These are phyloP conservation scores for Turritopsis rubra DNA, from an alignment of 30 jellyfish, hydroid and myxozoan species.

Conservation along the genomic window DNA sequence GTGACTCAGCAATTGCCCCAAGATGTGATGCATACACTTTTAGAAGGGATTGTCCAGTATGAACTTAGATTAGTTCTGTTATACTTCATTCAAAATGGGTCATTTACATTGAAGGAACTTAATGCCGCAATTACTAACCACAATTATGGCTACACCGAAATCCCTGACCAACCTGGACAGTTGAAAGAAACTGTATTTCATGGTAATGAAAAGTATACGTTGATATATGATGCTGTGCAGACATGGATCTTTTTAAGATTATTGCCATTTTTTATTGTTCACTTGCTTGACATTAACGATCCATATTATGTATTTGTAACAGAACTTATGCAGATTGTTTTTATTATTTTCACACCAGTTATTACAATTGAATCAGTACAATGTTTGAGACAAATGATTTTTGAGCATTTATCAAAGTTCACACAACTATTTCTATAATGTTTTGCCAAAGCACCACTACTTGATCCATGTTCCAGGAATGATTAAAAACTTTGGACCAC, in stretches of 20 bases:
- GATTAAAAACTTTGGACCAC: conserved; percentile 35
- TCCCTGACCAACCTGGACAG: conserved; percentile 40
- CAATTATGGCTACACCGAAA: conserved; percentile 24
- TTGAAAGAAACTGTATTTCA: conserved; percentile 23
- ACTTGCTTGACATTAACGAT: not conserved
- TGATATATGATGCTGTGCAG: conserved; percentile 31
- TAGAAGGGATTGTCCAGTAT: conserved; percentile 35
- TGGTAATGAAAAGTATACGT: conserved; percentile 31
- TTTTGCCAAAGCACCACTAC: conserved; percentile 42
- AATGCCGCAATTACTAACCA: conserved; percentile 20
- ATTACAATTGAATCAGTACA: conserved; percentile 20
- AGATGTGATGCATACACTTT: conserved; percentile 37
- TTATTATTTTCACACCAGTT: conserved; percentile 32
- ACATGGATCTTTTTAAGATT: conserved; percentile 33
- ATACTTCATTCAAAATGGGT: not conserved
- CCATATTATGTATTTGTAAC: not conserved
- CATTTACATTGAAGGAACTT: not conserved
- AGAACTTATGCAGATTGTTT: conserved; percentile 19
- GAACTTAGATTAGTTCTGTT: conserved; percentile 1
- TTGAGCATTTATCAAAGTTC: conserved; percentile 23
- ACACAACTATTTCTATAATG: conserved; percentile 25
- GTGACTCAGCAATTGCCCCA: conserved; percentile 36
- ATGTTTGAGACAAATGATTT: not conserved
- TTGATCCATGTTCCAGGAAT: conserved; percentile 27
- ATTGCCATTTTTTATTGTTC: conserved; percentile 23